Evolutionary conservation across 2,888 invertebrate species (phyloP).

Genomic region (Magallana nippona): DNA sequence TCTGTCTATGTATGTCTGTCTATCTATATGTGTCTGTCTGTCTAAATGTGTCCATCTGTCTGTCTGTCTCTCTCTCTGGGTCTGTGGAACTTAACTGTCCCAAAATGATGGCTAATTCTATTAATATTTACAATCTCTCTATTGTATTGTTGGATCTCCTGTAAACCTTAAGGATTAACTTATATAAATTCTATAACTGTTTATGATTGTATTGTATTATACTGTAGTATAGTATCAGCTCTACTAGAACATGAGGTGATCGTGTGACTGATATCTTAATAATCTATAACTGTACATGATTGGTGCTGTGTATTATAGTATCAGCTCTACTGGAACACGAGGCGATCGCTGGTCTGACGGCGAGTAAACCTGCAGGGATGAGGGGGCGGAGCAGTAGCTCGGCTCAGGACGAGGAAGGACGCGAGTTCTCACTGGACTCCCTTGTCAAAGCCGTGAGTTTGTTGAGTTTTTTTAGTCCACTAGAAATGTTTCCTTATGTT

Average conservation of each 20-base stretch:
- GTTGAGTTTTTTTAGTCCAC: too few relatives aligned
- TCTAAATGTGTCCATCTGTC: background rate
- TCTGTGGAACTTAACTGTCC: background rate
- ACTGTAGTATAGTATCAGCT: too few relatives aligned
- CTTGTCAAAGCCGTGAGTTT: slow-evolving; percentile 76
- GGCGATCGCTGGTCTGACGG: slow-evolving; percentile 88
- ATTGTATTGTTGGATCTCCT: background rate
- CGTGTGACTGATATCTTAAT: too few relatives aligned
- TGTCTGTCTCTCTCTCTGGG: background rate
- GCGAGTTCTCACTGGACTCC: slow-evolving; percentile 83
- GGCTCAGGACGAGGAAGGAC: slow-evolving; percentile 74
- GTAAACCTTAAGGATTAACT: background rate
- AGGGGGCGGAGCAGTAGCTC: slow-evolving; percentile 78
- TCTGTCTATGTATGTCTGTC: background rate
- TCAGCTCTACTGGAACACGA: slow-evolving; percentile 96
- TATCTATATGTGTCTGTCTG: background rate
- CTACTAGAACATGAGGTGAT: too few relatives aligned
- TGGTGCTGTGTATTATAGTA: slow-evolving; percentile 81
- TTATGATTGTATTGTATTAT: too few relatives aligned
- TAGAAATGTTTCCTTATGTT: too few relatives aligned
- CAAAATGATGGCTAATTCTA: too few relatives aligned
- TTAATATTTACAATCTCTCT: too few relatives aligned
- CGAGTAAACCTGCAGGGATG: slow-evolving; percentile 83
- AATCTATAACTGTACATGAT: too few relatives aligned
- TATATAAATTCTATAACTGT: too few relatives aligned